Percentiles rank a stretch among this genome's conserved stretches.
phyloP scores from a whole-genome alignment of 1,140 invertebrate genomes.

The Littorina saxatilis region DNA sequence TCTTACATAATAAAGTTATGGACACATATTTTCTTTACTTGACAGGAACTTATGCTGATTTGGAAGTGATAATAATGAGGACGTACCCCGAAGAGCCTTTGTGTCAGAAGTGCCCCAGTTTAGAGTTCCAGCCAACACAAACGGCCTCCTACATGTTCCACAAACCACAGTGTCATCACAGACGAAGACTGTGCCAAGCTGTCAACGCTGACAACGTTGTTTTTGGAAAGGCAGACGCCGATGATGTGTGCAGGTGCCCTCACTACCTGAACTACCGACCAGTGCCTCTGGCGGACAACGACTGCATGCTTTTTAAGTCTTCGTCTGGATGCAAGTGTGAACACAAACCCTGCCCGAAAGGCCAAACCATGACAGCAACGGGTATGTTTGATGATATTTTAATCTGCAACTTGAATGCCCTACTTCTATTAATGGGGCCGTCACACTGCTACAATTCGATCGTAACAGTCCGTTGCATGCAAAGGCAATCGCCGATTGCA shows the following conservation, averaged over 20 bases:
- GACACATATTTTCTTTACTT: no score
- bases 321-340: not conserved
- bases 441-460: no score
- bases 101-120: not conserved
- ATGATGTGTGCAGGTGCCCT: not conserved
- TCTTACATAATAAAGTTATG: no score
- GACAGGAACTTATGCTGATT: not conserved
- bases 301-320: not conserved
- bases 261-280: not conserved
- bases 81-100: not conserved
- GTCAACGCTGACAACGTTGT: not conserved
- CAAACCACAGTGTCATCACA: constrained; percentile 16
- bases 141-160: not conserved
- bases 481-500: no score
- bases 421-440: no score
- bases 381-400: no score
- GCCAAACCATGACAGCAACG: no score
- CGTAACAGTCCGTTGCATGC: no score
- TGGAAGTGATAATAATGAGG: not conserved
- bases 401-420: no score
- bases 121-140: not conserved
- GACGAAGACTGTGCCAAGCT: not conserved
- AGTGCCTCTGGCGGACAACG: not conserved
- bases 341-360: not conserved
- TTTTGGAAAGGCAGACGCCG: not conserved